Percentiles rank a stretch among this genome's conserved stretches.
Conservation (phyloP, 1,140 invertebrate genomes). For the Bursaphelenchus mucronatus region DNA sequence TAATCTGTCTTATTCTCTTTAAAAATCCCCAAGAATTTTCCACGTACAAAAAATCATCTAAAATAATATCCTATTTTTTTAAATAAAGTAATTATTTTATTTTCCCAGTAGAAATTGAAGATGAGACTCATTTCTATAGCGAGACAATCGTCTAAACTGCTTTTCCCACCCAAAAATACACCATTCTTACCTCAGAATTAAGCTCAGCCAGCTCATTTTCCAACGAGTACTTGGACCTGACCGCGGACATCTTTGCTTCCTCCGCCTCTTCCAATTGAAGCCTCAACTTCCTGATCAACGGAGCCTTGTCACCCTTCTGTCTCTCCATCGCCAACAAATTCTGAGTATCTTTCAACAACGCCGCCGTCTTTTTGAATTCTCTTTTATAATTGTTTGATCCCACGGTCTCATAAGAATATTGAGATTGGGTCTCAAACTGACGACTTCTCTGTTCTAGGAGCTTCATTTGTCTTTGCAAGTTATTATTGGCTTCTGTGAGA, state of each 20-base stretch:
- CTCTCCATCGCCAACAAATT: conserved; percentile 36
- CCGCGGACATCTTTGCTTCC: conserved; percentile 2
- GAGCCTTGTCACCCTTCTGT: conserved; percentile 22
- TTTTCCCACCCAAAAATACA: too few relatives aligned
- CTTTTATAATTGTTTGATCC: conserved; percentile 26
- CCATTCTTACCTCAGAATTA: neutral
- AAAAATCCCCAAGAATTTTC: too few relatives aligned
- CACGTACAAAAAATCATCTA: too few relatives aligned
- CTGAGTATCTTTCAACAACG: conserved; percentile 36
- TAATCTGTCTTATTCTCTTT: too few relatives aligned
- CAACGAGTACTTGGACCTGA: conserved; percentile 7
- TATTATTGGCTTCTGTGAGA: conserved; percentile 27
- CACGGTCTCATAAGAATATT: conserved; percentile 12
- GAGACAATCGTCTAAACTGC: too few relatives aligned
- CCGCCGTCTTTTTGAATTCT: conserved; percentile 38
- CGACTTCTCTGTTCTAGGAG: conserved; percentile 19
- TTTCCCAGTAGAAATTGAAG: too few relatives aligned
- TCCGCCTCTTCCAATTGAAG: conserved; percentile 16
- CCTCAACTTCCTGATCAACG: conserved; percentile 2
- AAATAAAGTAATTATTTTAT: too few relatives aligned
- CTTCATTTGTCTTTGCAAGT: conserved; percentile 22
- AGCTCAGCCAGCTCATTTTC: conserved; percentile 16
- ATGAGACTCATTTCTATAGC: too few relatives aligned
- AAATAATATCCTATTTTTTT: too few relatives aligned
- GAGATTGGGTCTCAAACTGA: conserved; percentile 27